Evolutionary conservation across 2,888 invertebrate species (phyloP), one percentile per base, ranked within the genome.

Genomic region (Smittia aterrima): DNA sequence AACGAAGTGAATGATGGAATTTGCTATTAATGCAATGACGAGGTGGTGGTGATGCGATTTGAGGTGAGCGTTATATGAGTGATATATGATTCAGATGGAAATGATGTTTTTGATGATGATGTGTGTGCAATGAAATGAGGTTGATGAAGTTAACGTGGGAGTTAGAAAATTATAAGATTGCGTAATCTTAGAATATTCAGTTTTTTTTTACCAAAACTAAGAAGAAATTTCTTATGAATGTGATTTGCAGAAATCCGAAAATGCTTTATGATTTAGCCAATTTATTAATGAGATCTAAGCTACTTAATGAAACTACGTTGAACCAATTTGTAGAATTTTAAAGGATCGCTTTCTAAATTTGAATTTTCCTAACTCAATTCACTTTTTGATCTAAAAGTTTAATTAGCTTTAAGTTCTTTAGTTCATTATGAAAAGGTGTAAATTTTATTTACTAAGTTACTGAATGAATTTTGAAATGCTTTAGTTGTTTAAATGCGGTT

Each of bases 401-500:
- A 18, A 3, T 13, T 16, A 13, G 11, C 11, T 24, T 62, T 24
- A 16, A 11, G 7, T 53, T 18, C 18, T 53, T 11, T 62, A 24
- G 20, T 32, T 27, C 11, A 2, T 1, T 18, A 25, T 25, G 27
- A 32, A 66, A 66, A 22, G 16, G 20, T 68, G 68, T 68, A 68
- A 68, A 68, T 68, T 68, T 68, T 47, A 47, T 38, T 68, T 68
- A 68, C 16, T 68, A 47, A 32, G 32, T 32, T 62, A 66, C 20
- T 38, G 47, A 47, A 47, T 47, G 47, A 11, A 16, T 16, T 58
- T 38, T 38, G 32, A 66, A 66, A 32, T 66, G 18, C n/a, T 66
- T 32, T 66, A 22, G 13, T 1, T 41, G 1, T 4, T 38, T 38
- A 38, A 38, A 47, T 47, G 7, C n/a, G 47, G 47, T 47, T 47